Percentiles rank a stretch among this genome's conserved stretches.
These are phyloP conservation scores for Rhinogobius similis DNA, from an alignment of 2,113 vertebrate genomes.

Conservation along the genomic window DNA sequence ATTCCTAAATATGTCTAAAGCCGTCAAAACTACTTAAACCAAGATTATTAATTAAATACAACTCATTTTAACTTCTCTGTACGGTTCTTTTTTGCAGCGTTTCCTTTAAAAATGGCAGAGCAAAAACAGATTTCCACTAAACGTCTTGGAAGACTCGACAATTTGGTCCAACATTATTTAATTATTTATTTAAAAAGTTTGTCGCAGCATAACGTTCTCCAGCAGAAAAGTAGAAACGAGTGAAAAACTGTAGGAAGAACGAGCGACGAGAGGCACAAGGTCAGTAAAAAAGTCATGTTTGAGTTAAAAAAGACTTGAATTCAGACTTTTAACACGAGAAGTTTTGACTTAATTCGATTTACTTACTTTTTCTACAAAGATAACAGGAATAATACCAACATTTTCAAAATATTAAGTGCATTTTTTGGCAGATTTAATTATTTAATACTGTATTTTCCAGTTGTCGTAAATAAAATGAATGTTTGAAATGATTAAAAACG, in stretches of 20 bases:
- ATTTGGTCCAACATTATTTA: neutral
- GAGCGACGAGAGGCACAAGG: conserved; percentile 48
- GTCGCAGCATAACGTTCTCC: neutral
- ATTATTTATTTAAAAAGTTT: neutral
- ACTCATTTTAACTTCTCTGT: neutral
- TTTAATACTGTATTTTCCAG: too few species aligned
- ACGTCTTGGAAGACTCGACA: neutral
- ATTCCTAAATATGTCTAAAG: too few species aligned
- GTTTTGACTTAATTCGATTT: too few species aligned
- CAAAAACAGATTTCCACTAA: neutral
- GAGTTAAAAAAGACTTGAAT: neutral
- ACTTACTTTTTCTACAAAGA: too few species aligned
- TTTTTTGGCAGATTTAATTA: too few species aligned
- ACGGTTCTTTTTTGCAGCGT: neutral
- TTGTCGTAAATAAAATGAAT: too few species aligned
- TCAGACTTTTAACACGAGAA: too few species aligned
- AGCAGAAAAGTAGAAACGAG: conserved; percentile 9
- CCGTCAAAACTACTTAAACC: too few species aligned
- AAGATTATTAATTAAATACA: too few species aligned
- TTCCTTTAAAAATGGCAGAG: neutral
- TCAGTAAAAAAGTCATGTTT: conserved; percentile 16
- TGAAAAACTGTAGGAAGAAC: conserved; percentile 12
- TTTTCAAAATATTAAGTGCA: too few species aligned
- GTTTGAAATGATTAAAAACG: too few species aligned
- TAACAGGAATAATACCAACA: too few species aligned